Conservation (phyloP, 2,113 vertebrate genomes). For the Rhineura floridana region DNA sequence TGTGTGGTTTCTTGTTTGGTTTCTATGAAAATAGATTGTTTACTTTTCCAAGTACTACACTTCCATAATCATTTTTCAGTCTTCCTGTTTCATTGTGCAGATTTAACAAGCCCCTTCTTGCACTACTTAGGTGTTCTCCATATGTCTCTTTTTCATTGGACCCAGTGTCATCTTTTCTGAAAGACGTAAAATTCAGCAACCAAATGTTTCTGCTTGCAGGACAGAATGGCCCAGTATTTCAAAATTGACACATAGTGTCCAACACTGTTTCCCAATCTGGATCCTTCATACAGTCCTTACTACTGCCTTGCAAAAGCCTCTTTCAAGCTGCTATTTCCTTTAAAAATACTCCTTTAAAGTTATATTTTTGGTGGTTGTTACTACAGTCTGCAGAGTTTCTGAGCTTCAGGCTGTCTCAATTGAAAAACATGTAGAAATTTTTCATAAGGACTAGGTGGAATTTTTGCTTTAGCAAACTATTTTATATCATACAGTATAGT, state of each 20-base stretch:
- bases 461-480: too few relatives aligned
- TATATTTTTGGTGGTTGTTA: too few relatives aligned
- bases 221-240: background rate
- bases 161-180: background rate
- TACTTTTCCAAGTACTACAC: constrained; percentile 49
- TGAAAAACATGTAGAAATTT: too few relatives aligned
- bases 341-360: too few relatives aligned
- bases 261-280: too few relatives aligned
- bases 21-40: constrained; percentile 49
- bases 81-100: constrained; percentile 31
- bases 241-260: background rate
- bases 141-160: background rate
- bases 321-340: too few relatives aligned
- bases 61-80: constrained; percentile 43
- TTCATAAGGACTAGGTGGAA: too few relatives aligned
- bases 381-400: too few relatives aligned
- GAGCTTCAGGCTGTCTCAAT: too few relatives aligned
- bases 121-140: background rate
- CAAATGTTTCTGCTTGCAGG: background rate
- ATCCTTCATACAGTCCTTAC: too few relatives aligned
- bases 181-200: background rate
- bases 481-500: too few relatives aligned
- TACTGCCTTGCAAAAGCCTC: too few relatives aligned
- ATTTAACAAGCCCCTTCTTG: constrained; percentile 43
- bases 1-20: constrained; percentile 75